Evolutionary conservation across 1,140 invertebrate species (phyloP).

Genomic region (Drosophila elegans): DNA sequence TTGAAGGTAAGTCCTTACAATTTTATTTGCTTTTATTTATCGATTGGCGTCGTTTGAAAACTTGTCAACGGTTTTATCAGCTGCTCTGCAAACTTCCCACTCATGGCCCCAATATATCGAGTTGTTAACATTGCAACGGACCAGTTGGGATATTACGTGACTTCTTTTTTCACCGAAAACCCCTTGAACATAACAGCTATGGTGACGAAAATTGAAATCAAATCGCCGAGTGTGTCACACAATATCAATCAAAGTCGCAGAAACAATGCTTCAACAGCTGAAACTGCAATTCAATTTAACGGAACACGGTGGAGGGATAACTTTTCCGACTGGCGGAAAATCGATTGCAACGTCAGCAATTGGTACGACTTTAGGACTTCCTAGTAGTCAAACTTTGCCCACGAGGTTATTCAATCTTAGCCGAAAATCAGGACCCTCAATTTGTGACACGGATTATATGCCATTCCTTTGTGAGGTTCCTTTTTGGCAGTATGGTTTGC

Average conservation of each 20-base stretch:
- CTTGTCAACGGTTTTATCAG: constrained; percentile 45
- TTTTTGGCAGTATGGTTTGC: not conserved
- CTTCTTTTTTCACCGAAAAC: constrained; percentile 37
- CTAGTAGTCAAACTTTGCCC: constrained; percentile 37
- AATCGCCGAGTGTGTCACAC: constrained; percentile 50
- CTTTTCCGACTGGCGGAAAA: constrained; percentile 58
- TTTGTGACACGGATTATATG: constrained; percentile 8
- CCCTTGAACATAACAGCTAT: constrained; percentile 7
- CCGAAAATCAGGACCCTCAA: constrained; percentile 3
- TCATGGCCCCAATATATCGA: constrained; percentile 35
- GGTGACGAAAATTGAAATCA: constrained; percentile 54
- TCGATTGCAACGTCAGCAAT: constrained; percentile 63
- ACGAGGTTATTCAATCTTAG: constrained; percentile 28
- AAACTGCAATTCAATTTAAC: constrained; percentile 22
- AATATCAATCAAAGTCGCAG: constrained; percentile 72
- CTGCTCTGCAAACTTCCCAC: constrained; percentile 46
- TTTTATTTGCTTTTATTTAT: constrained; percentile 15
- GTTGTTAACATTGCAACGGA: constrained; percentile 58
- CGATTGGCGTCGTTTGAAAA: constrained; percentile 18
- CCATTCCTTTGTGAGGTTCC: not conserved
- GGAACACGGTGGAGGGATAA: constrained; percentile 21
- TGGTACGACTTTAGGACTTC: constrained; percentile 59
- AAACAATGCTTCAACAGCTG: constrained; percentile 39
- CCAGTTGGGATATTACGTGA: constrained; percentile 59
- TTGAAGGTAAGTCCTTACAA: constrained; percentile 24